Conservation (phyloP, 2,797 vertebrate species). For the Tinamus major region DNA sequence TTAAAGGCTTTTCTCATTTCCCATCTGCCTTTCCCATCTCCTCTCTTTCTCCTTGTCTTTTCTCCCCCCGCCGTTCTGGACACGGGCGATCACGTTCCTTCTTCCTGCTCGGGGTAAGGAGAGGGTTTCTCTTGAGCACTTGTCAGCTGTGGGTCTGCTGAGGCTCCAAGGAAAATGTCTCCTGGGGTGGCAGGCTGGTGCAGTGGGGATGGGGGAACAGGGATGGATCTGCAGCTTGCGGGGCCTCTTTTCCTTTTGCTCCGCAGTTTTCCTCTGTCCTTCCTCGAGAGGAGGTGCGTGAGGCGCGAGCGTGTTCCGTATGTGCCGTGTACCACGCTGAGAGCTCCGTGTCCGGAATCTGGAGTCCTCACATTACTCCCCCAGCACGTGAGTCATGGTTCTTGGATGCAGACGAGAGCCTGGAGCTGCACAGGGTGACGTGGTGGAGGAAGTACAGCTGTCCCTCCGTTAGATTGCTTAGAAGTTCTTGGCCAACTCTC, state of each 20-base stretch:
- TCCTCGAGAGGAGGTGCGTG: neutral
- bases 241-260: neutral
- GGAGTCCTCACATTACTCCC: neutral
- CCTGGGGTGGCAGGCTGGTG: neutral
- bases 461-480: neutral
- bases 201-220: neutral
- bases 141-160: neutral
- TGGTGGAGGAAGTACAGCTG: conserved; percentile 17
- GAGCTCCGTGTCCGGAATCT: neutral
- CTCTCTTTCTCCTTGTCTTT: neutral
- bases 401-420: neutral
- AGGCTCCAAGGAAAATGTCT: neutral
- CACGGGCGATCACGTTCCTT: neutral
- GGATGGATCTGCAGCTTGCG: neutral
- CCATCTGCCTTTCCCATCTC: neutral
- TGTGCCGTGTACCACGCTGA: neutral
- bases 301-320: neutral
- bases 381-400: neutral
- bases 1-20: neutral
- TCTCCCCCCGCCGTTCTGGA: neutral
- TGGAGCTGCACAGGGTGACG: neutral
- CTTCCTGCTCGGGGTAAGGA: neutral
- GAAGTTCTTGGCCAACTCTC: neutral
- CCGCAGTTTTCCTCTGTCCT: neutral
- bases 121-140: neutral